Evolutionary conservation across 2,888 invertebrate genomes (phyloP), one percentile per base, ranked within the genome.

Genomic region (Calephelis perditalis): DNA sequence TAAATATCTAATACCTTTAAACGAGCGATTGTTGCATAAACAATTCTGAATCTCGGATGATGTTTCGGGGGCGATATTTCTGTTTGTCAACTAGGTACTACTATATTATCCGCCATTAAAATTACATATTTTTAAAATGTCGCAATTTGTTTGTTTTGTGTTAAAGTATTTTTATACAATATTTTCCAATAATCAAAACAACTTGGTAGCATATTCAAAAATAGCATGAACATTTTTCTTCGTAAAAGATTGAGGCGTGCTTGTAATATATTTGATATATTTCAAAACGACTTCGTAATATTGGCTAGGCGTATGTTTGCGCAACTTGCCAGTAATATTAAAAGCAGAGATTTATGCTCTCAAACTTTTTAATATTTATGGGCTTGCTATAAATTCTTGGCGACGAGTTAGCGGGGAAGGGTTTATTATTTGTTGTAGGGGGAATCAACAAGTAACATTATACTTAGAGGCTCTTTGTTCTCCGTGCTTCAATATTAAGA

Each of bases 351-450:
- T 89, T 90, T 90, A 89, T 85, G 80, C 74, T 71, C 64, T 65
- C 72, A 67, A 89, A 90, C 77, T 89, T 90, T 89, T 89, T 90
- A 88, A 90, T 89, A 90, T 89, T 90, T 89, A 90, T 89, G 77
- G 80, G 77, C 67, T 65, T 66, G 87, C 82, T 81, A 89, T 90
- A 90, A 90, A 90, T 89, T 82, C 71, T 79, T 79, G 78, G 75
- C 82, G 84, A 80, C 82, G 82, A 82, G 74, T 78, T 67, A 65
- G 74, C 63, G 73, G 80, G 80, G 82, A 82, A 81, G 86, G 88
- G 88, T 86, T 86, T 82, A 83, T 85, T 81, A 81, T 84, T 85
- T 82, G 73, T 80, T 77, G 72, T 73, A 73, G 78, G 82, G 78
- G 71, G 76, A 76, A 82, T 82, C 87, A 87, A 86, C 88, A 87